Base-by-base conservation (phyloP, 2,113 vertebrate genomes). In the Panurus biarmicus region DNA sequence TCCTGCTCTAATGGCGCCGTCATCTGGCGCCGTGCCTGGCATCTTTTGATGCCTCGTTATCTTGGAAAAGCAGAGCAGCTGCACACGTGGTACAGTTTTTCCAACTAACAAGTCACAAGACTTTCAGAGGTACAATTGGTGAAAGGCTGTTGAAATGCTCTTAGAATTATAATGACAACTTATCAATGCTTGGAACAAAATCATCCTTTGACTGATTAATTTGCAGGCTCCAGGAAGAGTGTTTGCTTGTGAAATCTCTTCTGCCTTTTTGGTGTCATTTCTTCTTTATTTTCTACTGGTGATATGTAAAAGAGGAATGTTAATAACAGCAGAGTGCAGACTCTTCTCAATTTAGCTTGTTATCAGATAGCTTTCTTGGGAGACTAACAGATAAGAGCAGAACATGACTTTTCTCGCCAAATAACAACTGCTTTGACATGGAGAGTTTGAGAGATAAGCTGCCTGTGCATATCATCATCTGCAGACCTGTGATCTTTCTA, bases 31-130 rank as follows among this genome's bases (percentile, higher is more conserved):
- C 4, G 42, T 66, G 96, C 90, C 97, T 95, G 94, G 86, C 85
- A 93, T 83, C 95, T 69, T 96, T 91, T 96, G 97, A 90, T 96
- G 87, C 92, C 94, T 96, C 15, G 12, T 97, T 97, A 98, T 98
- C 97, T 97, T 88, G 79, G 54, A 61, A 81, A 94, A 94, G 83
- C 95, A 94, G 91, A 95, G 85, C 78, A 83, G 90, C 76, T 1
- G 0, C 64, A 83, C 92, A 94, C 86, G 87, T 96, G 93, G 85
- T 85, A 22, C 66, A 20, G 87, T 64, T 95, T 89, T 95, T 83
- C 93, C 94, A 91, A 76, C 44, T 91, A 94, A 47, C 83, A 71
- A 96, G 95, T 97, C 97, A 97, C 87, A 91, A 71, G 96, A 89
- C 93, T 88, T 82, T 71, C 79, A 57, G 92, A 93, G 89, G 85